Evolutionary conservation across 2,113 vertebrate genomes (phyloP), one percentile per base, ranked within the genome.

Genomic region (Tragulus kanchil): DNA sequence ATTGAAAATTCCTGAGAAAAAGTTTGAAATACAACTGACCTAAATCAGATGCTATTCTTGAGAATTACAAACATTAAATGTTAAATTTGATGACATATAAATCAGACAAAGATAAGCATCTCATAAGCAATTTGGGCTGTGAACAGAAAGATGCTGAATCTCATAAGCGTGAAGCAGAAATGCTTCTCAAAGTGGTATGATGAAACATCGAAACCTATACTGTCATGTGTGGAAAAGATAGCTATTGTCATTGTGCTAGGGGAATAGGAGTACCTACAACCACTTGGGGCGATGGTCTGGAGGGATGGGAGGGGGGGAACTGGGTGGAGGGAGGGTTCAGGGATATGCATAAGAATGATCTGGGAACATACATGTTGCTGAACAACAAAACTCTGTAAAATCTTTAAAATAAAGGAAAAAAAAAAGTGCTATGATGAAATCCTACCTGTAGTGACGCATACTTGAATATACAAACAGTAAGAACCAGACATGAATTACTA

Each of bases 1-100:
- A 78, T 7, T 61, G 56, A 94, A 78, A 84, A 81, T 65, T 95
- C 48, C 77, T 88, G 21, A 90, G 67, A 94, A 59, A 96, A 85
- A 61, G 90, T 5, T 1, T 89, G 50, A 86, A 84, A 92, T 6
- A 85, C 31, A 94, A 92, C 4, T 86, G 56, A 90, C 61, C 79
- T 59, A 87, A 82, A 85, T 96, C 54, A 91, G n/a, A 95, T 25
- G 13, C 4, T 64, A 96, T 45, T 31, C 58, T 59, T 90, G 21
- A 95, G 97, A 95, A 87, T n/a, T 58, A 89, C 26, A 71, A 79
- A 84, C 52, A 94, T 75, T 89, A 90, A 90, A 75, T 12, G 42
- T 36, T 26, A 94, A 95, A 90, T 89, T 90, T 85, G 52, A 69
- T 54, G 87, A 83, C 8, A 52, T 42, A 12, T 69, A 97, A 61